A percentile compares a stretch with the other conserved stretches of the same genome.
These are phyloP conservation scores for Malurus leucopterus DNA, from an alignment of 2,797 vertebrate species.

Conservation along the genomic window DNA sequence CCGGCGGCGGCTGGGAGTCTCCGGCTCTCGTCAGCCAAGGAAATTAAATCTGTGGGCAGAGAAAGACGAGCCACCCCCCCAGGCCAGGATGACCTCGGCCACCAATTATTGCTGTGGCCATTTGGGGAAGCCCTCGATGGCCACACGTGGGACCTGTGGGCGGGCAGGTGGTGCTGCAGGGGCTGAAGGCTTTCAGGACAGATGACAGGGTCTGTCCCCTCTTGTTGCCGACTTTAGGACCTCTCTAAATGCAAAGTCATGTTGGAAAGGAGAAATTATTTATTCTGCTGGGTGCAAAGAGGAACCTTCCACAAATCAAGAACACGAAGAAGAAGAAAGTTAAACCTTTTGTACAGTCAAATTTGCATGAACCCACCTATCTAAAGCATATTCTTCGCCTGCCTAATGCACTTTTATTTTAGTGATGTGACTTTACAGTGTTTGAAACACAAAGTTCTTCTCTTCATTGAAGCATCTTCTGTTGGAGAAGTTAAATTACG, in stretches of 20 bases:
- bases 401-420: background rate
- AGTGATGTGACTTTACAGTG: background rate
- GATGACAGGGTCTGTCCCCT: background rate
- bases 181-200: background rate
- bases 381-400: background rate
- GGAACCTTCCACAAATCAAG: background rate
- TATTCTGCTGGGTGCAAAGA: background rate
- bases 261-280: background rate
- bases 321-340: background rate
- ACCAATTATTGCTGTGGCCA: background rate
- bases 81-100: rapidly evolving
- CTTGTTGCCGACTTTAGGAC: background rate
- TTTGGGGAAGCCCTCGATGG: background rate
- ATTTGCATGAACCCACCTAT: background rate
- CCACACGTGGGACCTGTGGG: rapidly evolving
- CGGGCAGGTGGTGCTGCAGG: background rate
- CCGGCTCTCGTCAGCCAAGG: background rate
- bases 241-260: background rate
- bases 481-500: background rate
- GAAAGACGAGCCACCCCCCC: background rate
- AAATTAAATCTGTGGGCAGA: background rate
- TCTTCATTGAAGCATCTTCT: background rate
- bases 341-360: background rate
- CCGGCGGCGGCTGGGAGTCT: background rate
- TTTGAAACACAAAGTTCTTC: background rate